Evolutionary conservation across 2,797 vertebrate species (phyloP), one percentile per base, ranked within the genome.

Genomic region (Hypotaenidia philippensis): DNA sequence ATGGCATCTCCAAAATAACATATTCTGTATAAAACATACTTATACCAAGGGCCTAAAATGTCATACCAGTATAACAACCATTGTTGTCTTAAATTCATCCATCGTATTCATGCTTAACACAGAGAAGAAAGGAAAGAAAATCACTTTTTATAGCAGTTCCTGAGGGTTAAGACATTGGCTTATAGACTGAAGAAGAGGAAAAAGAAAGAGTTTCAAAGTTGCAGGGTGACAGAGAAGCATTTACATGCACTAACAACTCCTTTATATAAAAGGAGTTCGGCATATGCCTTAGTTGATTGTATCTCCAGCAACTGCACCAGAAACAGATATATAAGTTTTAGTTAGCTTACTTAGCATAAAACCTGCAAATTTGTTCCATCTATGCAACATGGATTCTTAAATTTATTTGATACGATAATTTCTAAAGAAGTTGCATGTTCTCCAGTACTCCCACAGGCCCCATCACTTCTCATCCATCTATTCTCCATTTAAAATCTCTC

Each of bases 81-180:
- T 13, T 56, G 6, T 61, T 17, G 40, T 60, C n/a, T 69, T 17
- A 14, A 53, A 53, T 32, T 56, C 53, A 64, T 29, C 10, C 26
- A 22, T 69, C 53, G 65, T 11, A 13, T 3, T 57, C 14, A 14
- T 7, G 23, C 4, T 84, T 6, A 21, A 70, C 29, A 49, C 5
- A 77, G 38, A 75, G 20, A 77, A 66, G 17, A 64, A 89, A 84
- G 41, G 57, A 76, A 71, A 85, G 7, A 64, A 89, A 84, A 47
- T 31, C 2, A 38, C 13, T 61, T 81, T 53, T 41, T 81, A 38
- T 61, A 78, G 10, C 9, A 31, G 11, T 81, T 71, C 4, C 8
- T 82, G 21, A 36, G 29, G 4, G 8, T 69, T 79, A 83, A 90
- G 68, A 22, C 3, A 3, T 32, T 53, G 26, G 21, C n/a, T 93